Evolutionary conservation across 2,888 invertebrate genomes (phyloP).

Genomic region (Brachynemurus nebulosus): DNA sequence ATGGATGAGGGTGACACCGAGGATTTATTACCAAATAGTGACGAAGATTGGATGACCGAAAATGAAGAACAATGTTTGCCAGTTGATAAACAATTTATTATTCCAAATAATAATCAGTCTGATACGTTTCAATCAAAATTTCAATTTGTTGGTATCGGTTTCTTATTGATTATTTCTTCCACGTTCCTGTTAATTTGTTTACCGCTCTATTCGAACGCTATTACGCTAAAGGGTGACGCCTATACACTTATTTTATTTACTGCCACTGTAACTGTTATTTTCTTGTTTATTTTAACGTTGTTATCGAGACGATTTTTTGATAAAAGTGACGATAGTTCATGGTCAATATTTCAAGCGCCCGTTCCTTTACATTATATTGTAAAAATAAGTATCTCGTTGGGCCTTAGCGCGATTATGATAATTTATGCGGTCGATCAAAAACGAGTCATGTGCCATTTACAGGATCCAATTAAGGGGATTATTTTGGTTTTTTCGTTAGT

Average conservation of each 20-base stretch:
- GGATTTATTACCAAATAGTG: slow-evolving; percentile 27
- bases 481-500: slow-evolving; percentile 40
- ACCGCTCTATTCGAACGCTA: slow-evolving; percentile 35
- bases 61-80: slow-evolving; percentile 27
- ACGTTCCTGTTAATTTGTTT: slow-evolving; percentile 35
- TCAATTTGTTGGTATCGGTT: slow-evolving; percentile 33
- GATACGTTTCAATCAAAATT: slow-evolving; percentile 28
- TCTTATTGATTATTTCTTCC: slow-evolving; percentile 33
- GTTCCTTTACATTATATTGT: slow-evolving; percentile 30
- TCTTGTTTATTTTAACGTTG: slow-evolving; percentile 23
- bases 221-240: slow-evolving; percentile 26
- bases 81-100: slow-evolving; percentile 23
- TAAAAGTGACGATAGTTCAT: slow-evolving; percentile 20
- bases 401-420: slow-evolving; percentile 33
- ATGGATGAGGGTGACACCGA: slow-evolving; percentile 28
- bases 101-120: slow-evolving; percentile 19
- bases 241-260: slow-evolving; percentile 27
- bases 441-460: slow-evolving; percentile 43
- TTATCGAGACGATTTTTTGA: slow-evolving; percentile 23
- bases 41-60: slow-evolving; percentile 29
- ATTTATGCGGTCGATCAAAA: slow-evolving; percentile 37
- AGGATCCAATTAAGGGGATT: slow-evolving; percentile 45
- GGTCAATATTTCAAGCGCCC: slow-evolving; percentile 25
- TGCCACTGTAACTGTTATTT: slow-evolving; percentile 22
- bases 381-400: slow-evolving; percentile 33